Conservation (phyloP, 1,140 invertebrate species). For the Kradibia gibbosae region DNA sequence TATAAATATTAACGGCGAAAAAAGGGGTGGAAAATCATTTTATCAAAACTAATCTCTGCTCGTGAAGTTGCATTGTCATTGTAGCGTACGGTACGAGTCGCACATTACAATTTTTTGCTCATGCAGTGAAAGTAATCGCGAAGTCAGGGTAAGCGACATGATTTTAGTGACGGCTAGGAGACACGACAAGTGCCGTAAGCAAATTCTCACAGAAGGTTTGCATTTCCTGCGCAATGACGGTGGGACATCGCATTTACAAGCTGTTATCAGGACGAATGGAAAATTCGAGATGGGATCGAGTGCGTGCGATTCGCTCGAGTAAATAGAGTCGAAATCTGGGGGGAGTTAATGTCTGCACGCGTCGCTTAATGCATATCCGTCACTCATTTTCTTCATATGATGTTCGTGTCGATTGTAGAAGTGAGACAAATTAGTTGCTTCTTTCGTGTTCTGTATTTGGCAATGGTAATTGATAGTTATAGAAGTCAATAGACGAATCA, state of each 20-base stretch:
- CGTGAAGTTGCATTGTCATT: conserved; percentile 39
- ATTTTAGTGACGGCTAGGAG: conserved; percentile 42
- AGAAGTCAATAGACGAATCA: too few species aligned
- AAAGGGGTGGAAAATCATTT: conserved; percentile 10
- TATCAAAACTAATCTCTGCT: conserved; percentile 42
- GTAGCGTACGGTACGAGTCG: conserved; percentile 7
- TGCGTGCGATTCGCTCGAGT: background rate
- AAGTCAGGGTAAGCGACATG: background rate
- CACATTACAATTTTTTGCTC: conserved; percentile 47
- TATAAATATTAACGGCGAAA: background rate
- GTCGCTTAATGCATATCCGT: background rate
- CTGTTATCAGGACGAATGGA: background rate
- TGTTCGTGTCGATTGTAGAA: background rate
- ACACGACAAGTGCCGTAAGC: conserved; percentile 12
- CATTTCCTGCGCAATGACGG: background rate
- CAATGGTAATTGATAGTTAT: too few species aligned
- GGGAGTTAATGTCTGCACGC: background rate
- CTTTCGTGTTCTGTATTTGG: too few species aligned
- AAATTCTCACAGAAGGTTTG: background rate
- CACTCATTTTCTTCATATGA: background rate
- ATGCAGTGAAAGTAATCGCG: conserved; percentile 45
- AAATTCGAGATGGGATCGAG: background rate
- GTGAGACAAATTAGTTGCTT: too few species aligned
- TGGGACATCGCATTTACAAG: conserved; percentile 35
- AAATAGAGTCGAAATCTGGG: conserved; percentile 30